These are phyloP conservation scores for Mythimna albipuncta DNA, from an alignment of 2,888 invertebrate genomes.

Conservation along the genomic window DNA sequence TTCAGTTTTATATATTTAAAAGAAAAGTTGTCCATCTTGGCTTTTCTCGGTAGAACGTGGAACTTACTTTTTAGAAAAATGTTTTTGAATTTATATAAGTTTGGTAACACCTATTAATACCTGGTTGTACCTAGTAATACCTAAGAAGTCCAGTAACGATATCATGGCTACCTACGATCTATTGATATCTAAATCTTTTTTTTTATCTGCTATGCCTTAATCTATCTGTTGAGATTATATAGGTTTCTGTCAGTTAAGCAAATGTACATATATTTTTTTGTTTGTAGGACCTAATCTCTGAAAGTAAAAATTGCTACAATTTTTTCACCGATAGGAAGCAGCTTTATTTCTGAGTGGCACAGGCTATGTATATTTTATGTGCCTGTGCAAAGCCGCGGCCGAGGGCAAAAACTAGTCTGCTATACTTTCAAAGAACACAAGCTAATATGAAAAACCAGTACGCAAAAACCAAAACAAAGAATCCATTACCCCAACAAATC, in stretches of 20 bases:
- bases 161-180: no score
- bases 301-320: no score
- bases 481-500: slow-evolving; percentile 16
- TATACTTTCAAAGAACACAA: neutral
- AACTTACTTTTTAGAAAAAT: neutral
- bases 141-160: neutral
- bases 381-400: no score
- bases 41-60: neutral
- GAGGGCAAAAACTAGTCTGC: no score
- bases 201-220: no score
- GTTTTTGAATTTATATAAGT: neutral
- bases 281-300: no score
- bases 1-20: slow-evolving; percentile 36
- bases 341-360: no score
- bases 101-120: no score
- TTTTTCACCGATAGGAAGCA: no score
- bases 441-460: slow-evolving; percentile 1
- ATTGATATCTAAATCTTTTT: no score
- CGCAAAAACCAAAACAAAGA: slow-evolving; percentile 1
- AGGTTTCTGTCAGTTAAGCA: neutral
- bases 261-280: neutral
- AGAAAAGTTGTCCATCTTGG: slow-evolving; percentile 8
- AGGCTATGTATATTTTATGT: no score
- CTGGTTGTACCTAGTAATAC: neutral
- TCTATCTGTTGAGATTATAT: neutral